phyloP scores from a whole-genome alignment of 2,888 invertebrate species.

The Polymixis flavicincta region DNA sequence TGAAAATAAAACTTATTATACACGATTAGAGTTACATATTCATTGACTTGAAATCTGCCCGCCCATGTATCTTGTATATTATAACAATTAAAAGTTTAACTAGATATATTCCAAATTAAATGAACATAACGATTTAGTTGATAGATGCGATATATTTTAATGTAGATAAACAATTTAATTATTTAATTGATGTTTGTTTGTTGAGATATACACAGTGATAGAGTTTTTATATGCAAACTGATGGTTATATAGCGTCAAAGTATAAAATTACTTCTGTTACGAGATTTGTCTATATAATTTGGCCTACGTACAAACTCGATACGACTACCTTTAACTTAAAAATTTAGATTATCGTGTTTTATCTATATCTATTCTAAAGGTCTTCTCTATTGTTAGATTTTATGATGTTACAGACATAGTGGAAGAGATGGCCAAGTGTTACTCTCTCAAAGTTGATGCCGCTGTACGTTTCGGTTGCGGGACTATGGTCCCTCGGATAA shows the following conservation, averaged over 20 bases:
- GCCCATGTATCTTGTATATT: slow-evolving; percentile 64
- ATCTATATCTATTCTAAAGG: slow-evolving; percentile 60
- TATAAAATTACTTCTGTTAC: slow-evolving; percentile 49
- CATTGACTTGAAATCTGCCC: slow-evolving; percentile 66
- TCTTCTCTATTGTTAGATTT: slow-evolving; percentile 67
- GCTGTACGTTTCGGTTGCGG: slow-evolving; percentile 87
- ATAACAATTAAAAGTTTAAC: slow-evolving; percentile 61
- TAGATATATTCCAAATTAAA: slow-evolving; percentile 66
- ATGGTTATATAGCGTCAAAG: slow-evolving; percentile 37
- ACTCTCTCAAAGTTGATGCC: slow-evolving; percentile 82
- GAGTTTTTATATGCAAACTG: slow-evolving; percentile 59
- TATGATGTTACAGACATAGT: slow-evolving; percentile 70
- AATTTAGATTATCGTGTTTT: slow-evolving; percentile 61
- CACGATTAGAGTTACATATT: slow-evolving; percentile 68
- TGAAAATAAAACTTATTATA: slow-evolving; percentile 72
- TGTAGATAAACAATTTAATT: slow-evolving; percentile 54
- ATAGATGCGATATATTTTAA: slow-evolving; percentile 56
- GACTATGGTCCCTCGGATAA: slow-evolving; percentile 82
- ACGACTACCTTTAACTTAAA: slow-evolving; percentile 56
- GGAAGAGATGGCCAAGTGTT: slow-evolving; percentile 70
- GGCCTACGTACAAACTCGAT: slow-evolving; percentile 68
- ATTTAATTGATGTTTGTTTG: slow-evolving; percentile 50
- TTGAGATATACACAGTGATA: slow-evolving; percentile 53
- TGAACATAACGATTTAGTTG: slow-evolving; percentile 56
- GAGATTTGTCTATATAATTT: slow-evolving; percentile 57